Evolutionary conservation across 2,888 invertebrate species (phyloP).

Genomic region (Didymodactylos carnosus): DNA sequence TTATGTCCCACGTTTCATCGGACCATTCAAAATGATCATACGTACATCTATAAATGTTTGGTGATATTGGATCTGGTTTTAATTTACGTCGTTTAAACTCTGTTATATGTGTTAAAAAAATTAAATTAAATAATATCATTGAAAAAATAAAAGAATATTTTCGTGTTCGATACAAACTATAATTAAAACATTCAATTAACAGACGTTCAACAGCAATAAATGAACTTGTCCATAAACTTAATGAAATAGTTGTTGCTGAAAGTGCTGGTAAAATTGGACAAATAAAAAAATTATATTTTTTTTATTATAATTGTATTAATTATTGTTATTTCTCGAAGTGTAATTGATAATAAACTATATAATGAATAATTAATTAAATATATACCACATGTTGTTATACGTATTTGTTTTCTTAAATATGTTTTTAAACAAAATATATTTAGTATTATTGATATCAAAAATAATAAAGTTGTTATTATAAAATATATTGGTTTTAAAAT

Average conservation of each 20-base stretch:
- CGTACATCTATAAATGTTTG: neutral
- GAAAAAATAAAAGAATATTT: neutral
- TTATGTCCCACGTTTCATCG: neutral
- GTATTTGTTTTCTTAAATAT: neutral
- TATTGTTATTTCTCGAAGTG: neutral
- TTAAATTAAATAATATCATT: neutral
- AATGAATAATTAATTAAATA: neutral
- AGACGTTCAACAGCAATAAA: neutral
- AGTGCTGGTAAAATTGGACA: neutral
- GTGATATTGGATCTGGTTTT: neutral
- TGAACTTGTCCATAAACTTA: neutral
- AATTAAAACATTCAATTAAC: neutral
- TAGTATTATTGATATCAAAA: no score
- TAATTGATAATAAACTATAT: neutral
- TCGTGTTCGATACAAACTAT: neutral
- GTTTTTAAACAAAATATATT: no score
- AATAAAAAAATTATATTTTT: neutral
- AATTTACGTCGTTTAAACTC: neutral
- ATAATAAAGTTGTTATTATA: no score
- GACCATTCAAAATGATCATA: neutral
- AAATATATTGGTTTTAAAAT: no score
- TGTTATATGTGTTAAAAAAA: neutral
- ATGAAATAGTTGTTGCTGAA: no score
- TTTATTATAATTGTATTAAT: neutral
- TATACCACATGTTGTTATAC: neutral